These are phyloP conservation scores for Motacilla alba DNA, from an alignment of 2,113 vertebrate genomes.

Conservation along the genomic window DNA sequence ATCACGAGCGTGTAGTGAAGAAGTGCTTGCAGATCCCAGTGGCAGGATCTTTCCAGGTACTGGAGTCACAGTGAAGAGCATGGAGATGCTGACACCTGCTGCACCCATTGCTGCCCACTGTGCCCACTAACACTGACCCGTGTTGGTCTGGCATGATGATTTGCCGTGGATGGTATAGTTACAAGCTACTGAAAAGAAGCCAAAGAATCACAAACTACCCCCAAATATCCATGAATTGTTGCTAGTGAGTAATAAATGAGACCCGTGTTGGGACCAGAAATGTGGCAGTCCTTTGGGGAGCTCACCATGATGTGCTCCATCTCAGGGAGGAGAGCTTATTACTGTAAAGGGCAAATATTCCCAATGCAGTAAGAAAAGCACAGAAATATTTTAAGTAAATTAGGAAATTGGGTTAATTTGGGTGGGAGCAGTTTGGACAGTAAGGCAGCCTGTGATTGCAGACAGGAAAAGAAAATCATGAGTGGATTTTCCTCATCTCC, in stretches of 20 bases:
- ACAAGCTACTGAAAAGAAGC: not conserved
- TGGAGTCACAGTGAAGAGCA: not conserved
- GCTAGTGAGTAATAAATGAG: not conserved
- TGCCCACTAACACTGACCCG: fast-evolving
- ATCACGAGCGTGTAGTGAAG: fast-evolving
- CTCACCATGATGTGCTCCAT: not conserved
- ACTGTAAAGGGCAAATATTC: conserved; percentile 27
- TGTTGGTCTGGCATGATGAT: too few species aligned
- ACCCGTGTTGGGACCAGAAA: not conserved
- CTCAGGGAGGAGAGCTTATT: not conserved
- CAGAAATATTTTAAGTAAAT: conserved; percentile 1
- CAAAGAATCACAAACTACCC: not conserved
- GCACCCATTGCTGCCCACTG: not conserved
- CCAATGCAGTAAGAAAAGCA: not conserved
- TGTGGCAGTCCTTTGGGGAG: not conserved
- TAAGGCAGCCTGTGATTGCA: not conserved
- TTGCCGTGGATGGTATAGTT: fast-evolving
- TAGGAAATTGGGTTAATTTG: conserved; percentile 50
- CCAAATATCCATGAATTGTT: not conserved
- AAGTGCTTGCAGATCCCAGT: not conserved
- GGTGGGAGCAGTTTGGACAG: conserved; percentile 13
- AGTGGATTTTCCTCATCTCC: conserved; percentile 39
- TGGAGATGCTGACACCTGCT: not conserved
- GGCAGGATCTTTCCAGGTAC: not conserved
- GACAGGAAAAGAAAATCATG: conserved; percentile 23